Evolutionary conservation across 2,797 vertebrate genomes (phyloP).

Genomic region (Gadopsis marmoratus): DNA sequence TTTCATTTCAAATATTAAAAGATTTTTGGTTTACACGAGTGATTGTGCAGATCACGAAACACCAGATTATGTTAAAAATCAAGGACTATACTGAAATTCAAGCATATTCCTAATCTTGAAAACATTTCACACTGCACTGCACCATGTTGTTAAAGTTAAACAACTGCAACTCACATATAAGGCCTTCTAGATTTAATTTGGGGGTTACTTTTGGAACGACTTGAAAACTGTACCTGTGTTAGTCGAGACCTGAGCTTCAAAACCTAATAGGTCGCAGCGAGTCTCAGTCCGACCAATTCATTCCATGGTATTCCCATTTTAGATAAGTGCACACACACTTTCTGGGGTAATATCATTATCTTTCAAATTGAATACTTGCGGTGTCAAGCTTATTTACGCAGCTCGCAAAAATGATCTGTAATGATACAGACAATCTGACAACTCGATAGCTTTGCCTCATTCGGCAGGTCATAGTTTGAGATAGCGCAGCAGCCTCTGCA

Average conservation of each 20-base stretch:
- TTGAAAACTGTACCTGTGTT: constrained; percentile 22
- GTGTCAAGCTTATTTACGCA: constrained; percentile 38
- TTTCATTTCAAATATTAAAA: too few relatives aligned
- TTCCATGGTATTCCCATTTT: constrained; percentile 12
- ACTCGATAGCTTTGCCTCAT: constrained; percentile 52
- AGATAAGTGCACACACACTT: constrained; percentile 37
- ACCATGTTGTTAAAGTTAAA: background rate
- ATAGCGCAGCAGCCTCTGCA: constrained; percentile 38
- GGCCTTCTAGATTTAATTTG: background rate
- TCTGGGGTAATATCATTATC: constrained; percentile 50
- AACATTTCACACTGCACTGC: constrained; percentile 42
- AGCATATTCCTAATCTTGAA: too few relatives aligned
- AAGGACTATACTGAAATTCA: too few relatives aligned
- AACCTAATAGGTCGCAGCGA: background rate
- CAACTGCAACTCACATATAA: background rate
- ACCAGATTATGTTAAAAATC: too few relatives aligned
- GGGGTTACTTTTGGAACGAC: constrained; percentile 29
- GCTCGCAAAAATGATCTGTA: constrained; percentile 40
- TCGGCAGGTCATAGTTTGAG: constrained; percentile 62
- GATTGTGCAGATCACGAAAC: too few relatives aligned
- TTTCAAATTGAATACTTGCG: constrained; percentile 61
- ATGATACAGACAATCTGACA: constrained; percentile 50
- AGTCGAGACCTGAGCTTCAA: background rate
- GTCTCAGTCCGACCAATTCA: constrained; percentile 32
- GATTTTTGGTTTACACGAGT: too few relatives aligned